Evolutionary conservation across 2,113 vertebrate genomes (phyloP).

Genomic region (Malurus cyaneus): DNA sequence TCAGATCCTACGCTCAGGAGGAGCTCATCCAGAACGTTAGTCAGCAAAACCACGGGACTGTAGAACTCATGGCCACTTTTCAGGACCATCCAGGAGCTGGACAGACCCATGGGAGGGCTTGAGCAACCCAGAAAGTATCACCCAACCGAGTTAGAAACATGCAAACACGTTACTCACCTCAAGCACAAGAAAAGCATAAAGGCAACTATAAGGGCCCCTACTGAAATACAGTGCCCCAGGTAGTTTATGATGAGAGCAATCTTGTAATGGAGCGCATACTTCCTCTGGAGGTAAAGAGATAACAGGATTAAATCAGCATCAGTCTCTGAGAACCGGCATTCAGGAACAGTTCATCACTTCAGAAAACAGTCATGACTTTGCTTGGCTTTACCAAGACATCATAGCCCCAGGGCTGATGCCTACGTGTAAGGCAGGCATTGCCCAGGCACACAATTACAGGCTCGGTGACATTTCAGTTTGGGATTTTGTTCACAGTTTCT

Average conservation of each 20-base stretch:
- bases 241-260: conserved; percentile 96
- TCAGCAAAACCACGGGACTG: background rate
- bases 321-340: conserved; percentile 10
- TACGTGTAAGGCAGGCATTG: background rate
- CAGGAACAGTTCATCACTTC: conserved; percentile 52
- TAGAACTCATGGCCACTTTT: background rate
- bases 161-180: conserved; percentile 81
- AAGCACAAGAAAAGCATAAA: conserved; percentile 96
- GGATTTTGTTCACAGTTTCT: background rate
- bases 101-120: background rate
- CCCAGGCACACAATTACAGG: background rate
- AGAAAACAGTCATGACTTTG: conserved; percentile 43
- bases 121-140: background rate
- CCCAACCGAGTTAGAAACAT: background rate
- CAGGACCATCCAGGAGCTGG: background rate
- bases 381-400: background rate
- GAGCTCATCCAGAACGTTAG: background rate
- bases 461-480: background rate
- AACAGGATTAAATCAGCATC: conserved; percentile 61
- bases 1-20: background rate
- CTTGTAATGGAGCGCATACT: conserved; percentile 92
- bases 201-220: conserved; percentile 90
- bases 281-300: conserved; percentile 81
- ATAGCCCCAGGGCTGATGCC: background rate
- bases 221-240: conserved; percentile 94